These are phyloP conservation scores for Ictalurus furcatus DNA, from an alignment of 2,113 vertebrate genomes.

Conservation along the genomic window DNA sequence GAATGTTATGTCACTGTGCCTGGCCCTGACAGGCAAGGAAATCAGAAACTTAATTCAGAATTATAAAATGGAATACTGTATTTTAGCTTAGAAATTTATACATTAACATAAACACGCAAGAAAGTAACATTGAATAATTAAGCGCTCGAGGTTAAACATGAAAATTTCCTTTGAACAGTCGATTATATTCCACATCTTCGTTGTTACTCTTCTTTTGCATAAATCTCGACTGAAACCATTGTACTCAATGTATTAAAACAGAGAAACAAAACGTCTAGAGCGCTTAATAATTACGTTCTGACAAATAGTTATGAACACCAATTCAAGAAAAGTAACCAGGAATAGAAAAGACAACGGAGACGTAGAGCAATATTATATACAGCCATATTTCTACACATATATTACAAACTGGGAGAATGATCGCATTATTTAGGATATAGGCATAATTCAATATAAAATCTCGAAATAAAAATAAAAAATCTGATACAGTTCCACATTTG, in stretches of 20 bases:
- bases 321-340: conserved; percentile 84
- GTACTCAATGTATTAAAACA: conserved; percentile 67
- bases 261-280: conserved; percentile 72
- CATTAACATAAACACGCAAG: conserved; percentile 92
- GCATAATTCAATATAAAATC: conserved; percentile 99
- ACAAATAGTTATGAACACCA: conserved; percentile 86
- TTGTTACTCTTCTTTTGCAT: conserved; percentile 78
- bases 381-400: conserved; percentile 99
- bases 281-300: conserved; percentile 77
- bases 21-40: conserved; percentile 25
- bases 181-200: conserved; percentile 76
- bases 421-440: conserved; percentile 98
- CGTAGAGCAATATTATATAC: conserved; percentile 95
- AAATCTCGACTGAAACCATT: conserved; percentile 80
- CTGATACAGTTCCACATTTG: conserved; percentile 99
- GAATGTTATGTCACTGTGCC: conserved; percentile 7
- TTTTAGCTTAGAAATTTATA: conserved; percentile 93
- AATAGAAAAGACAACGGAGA: conserved; percentile 79
- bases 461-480: conserved; percentile 99
- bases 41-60: conserved; percentile 71
- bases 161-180: conserved; percentile 70
- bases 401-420: conserved; percentile 99
- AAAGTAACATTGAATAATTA: conserved; percentile 85
- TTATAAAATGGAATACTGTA: conserved; percentile 94
- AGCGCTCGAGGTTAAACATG: conserved; percentile 83